Base-by-base conservation (phyloP, 2,113 vertebrate species). In the Corapipo altera region DNA sequence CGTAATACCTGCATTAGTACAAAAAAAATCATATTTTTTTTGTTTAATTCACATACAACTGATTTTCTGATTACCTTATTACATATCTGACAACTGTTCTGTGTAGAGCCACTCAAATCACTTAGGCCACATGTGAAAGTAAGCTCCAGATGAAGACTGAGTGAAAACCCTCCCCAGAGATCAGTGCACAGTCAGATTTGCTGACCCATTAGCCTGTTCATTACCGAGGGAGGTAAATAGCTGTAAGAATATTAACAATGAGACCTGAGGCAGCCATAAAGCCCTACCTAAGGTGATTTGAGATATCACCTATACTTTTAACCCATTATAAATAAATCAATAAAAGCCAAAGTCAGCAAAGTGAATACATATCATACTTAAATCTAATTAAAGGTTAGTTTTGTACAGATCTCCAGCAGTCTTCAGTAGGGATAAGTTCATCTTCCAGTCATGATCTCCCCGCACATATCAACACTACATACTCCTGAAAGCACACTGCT, bases 311-410 rank as follows among this genome's bases (percentile, higher is more conserved):
- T 48, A 85, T 76, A 79, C 62, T 95, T 96, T 91, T 93, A 95
- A 82, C 73, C 76, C 83, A 88, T 95, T 96, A 93, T 61, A 83
- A 75, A 84, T 83, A 57, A 84, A 96, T 96, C 93, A 96, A 91
- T 93, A 95, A 94, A 95, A 96, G 64, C 76, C 91, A 80, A 67
- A 88, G 94, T 91, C 91, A 81, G 78, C 85, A 89, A 81, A 78
- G 73, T 73, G 65, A 94, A 81, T 61, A 57, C 52, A 32, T 89
- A 83, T 62, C 69, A 77, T 91, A 71, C 96, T 96, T 93, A 97
- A 93, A 92, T 75, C 39, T 91, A 96, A 97, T 93, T 95, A 92
- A 79, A 94, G 67, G 49, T 51, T 91, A 94, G 69, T 95, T 97
- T 85, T 88, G 51, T 77, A 76, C 70, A 87, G 52, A 51, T 85